Conservation (phyloP, 2,113 vertebrate species). For the Bambusicola thoracicus region DNA sequence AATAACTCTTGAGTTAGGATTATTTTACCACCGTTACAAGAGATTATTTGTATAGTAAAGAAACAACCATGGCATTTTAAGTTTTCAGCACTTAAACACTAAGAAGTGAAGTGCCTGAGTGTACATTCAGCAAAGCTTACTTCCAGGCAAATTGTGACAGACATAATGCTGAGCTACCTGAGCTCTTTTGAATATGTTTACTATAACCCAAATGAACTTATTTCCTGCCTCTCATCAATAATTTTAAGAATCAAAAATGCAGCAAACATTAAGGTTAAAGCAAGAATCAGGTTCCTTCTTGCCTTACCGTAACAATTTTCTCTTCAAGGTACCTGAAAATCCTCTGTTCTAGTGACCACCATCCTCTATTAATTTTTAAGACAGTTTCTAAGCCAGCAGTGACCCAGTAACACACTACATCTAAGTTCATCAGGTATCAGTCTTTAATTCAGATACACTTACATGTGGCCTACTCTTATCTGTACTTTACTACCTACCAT, state of each 20-base stretch:
- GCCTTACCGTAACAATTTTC: too few relatives aligned
- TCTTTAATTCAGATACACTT: fast-evolving
- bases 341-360: not conserved
- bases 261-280: not conserved
- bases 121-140: not conserved
- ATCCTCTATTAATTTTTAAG: not conserved
- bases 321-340: not conserved
- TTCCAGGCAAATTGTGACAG: not conserved
- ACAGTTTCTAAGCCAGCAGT: not conserved
- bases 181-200: not conserved
- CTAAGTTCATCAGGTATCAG: not conserved
- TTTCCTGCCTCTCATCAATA: not conserved
- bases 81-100: not conserved
- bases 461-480: not conserved
- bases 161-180: fast-evolving
- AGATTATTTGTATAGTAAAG: not conserved
- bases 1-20: not conserved
- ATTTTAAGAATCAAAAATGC: not conserved
- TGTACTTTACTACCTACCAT: not conserved
- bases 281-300: not conserved
- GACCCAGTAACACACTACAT: not conserved
- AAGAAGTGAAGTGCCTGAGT: not conserved
- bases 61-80: not conserved
- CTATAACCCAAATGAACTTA: not conserved
- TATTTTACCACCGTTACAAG: not conserved